Percentiles rank a stretch among this genome's conserved stretches.
Conservation (phyloP, 1,140 invertebrate species). For the Andricus grossulariae region DNA sequence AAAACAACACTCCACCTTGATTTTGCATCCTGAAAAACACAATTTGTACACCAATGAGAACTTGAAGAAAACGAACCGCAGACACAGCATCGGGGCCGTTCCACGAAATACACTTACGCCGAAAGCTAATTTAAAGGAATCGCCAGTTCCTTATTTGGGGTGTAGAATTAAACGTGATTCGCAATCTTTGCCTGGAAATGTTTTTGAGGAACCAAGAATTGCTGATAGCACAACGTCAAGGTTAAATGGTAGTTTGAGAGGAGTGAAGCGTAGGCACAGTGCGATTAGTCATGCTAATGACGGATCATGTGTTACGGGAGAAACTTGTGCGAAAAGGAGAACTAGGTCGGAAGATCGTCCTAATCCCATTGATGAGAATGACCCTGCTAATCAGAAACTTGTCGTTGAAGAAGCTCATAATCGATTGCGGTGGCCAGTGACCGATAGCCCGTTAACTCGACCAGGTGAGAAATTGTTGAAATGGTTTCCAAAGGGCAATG, state of each 20-base stretch:
- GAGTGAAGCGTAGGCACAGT: constrained; percentile 53
- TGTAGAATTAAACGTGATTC: constrained; percentile 51
- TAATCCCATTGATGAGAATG: constrained; percentile 67
- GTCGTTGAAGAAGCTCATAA: constrained; percentile 49
- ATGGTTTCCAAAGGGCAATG: constrained; percentile 4
- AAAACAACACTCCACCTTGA: constrained; percentile 39
- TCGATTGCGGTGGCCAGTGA: constrained; percentile 60
- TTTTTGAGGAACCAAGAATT: background rate
- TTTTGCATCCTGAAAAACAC: constrained; percentile 42
- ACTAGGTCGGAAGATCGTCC: constrained; percentile 69
- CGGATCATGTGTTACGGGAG: constrained; percentile 37
- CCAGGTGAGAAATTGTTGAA: constrained; percentile 41
- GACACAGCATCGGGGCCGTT: constrained; percentile 39
- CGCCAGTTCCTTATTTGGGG: constrained; percentile 38
- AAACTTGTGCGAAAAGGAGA: constrained; percentile 60
- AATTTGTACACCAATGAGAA: constrained; percentile 30
- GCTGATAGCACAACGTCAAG: constrained; percentile 5
- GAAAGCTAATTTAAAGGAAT: constrained; percentile 8
- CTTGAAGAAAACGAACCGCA: constrained; percentile 30
- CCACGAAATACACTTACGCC: constrained; percentile 33
- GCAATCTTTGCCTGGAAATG: constrained; percentile 41
- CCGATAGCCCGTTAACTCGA: constrained; percentile 44
- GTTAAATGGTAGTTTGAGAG: background rate
- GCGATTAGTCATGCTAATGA: constrained; percentile 38
- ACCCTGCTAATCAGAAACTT: constrained; percentile 65